Percentiles rank a stretch among this genome's conserved stretches.
phyloP scores from a whole-genome alignment of 2,888 invertebrate genomes.

The Aporophyla nigra region DNA sequence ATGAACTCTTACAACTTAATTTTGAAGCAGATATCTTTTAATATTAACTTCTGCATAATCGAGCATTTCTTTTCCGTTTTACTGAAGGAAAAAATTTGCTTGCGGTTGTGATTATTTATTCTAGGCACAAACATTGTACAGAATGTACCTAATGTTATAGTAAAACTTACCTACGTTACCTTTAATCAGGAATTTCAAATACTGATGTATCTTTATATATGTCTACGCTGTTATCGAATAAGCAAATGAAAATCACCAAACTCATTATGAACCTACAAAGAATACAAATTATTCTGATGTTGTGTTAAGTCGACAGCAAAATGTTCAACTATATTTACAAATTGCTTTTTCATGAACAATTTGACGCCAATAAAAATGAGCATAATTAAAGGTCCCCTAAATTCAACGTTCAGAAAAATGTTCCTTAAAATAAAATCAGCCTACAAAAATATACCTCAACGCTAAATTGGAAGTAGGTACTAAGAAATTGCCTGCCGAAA shows the following conservation, averaged over 20 bases:
- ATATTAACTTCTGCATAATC: too few relatives aligned
- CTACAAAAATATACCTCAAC: constrained; percentile 14
- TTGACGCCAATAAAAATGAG: constrained; percentile 1
- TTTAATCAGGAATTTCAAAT: constrained; percentile 4
- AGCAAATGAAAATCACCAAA: not conserved
- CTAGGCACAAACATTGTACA: not conserved
- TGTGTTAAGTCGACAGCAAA: not conserved
- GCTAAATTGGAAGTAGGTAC: constrained; percentile 12
- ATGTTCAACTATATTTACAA: not conserved
- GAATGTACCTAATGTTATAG: not conserved
- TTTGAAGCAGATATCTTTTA: too few relatives aligned
- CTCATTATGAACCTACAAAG: not conserved
- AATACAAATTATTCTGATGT: not conserved
- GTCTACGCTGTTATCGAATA: not conserved
- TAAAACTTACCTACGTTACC: constrained; percentile 2
- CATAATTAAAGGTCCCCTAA: not conserved
- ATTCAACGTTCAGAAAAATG: not conserved
- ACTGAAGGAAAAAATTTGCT: not conserved
- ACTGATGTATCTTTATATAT: not conserved
- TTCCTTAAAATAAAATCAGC: not conserved
- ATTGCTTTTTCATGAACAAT: constrained; percentile 4
- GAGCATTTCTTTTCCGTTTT: not conserved
- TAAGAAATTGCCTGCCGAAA: constrained; percentile 28
- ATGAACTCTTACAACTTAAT: too few relatives aligned
- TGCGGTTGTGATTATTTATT: not conserved